Conservation (phyloP, 2,113 vertebrate species). For the Mystacornis crossleyi region DNA sequence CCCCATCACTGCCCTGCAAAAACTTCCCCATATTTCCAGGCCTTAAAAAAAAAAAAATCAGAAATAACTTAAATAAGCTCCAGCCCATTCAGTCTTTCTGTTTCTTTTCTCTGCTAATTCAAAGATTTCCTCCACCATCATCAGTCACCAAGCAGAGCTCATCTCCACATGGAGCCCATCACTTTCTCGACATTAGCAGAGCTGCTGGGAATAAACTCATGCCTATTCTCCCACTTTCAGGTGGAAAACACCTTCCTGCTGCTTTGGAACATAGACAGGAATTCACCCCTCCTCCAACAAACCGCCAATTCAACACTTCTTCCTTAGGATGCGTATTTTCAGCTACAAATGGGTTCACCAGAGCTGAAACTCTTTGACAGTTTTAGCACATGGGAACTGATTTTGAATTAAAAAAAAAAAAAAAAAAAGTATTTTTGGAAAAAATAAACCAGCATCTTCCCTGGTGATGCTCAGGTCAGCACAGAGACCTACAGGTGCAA, state of each 20-base stretch:
- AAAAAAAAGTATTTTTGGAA: background rate
- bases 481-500: background rate
- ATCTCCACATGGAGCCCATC: rapidly evolving
- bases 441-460: background rate
- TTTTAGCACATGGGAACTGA: background rate
- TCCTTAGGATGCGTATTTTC: background rate
- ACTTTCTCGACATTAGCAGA: background rate
- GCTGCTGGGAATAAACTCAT: background rate
- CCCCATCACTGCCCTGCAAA: background rate
- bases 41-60: background rate
- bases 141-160: background rate
- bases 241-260: background rate
- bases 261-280: rapidly evolving
- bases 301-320: background rate
- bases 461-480: rapidly evolving
- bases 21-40: background rate
- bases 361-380: background rate
- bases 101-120: background rate
- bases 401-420: background rate
- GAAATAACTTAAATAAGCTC: background rate
- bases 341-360: background rate
- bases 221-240: rapidly evolving
- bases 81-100: background rate
- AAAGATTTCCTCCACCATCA: background rate
- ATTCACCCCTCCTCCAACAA: background rate